phyloP scores from a whole-genome alignment of 2,797 vertebrate genomes.

The Apogon hyalosoma region DNA sequence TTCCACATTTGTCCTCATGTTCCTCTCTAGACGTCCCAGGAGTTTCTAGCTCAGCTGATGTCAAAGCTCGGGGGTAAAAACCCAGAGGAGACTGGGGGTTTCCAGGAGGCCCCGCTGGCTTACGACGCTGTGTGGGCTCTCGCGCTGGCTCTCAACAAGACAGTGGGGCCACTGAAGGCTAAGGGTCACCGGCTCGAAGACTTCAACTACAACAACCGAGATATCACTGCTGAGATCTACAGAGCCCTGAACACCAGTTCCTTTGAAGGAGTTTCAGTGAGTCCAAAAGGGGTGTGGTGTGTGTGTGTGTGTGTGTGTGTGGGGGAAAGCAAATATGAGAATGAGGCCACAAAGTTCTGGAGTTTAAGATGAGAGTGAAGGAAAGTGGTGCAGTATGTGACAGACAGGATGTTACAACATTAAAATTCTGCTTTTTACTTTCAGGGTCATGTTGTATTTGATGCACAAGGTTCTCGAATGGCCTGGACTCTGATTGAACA shows the following conservation, averaged over 20 bases:
- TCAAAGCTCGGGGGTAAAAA: constrained; percentile 88
- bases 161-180: constrained; percentile 86
- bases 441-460: constrained; percentile 94
- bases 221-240: constrained; percentile 93
- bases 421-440: constrained; percentile 29
- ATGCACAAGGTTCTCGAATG: constrained; percentile 95
- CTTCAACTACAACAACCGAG: constrained; percentile 95
- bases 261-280: constrained; percentile 94
- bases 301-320: too few relatives aligned
- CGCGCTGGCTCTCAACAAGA: constrained; percentile 93
- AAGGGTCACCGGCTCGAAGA: constrained; percentile 88
- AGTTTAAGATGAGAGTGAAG: neutral
- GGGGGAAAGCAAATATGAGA: neutral
- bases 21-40: constrained; percentile 88
- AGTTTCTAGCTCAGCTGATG: constrained; percentile 92
- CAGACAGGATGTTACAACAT: neutral
- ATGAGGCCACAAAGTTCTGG: neutral
- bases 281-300: too few relatives aligned
- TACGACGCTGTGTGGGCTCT: constrained; percentile 95
- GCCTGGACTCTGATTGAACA: constrained; percentile 96
- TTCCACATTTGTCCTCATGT: neutral
- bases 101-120: constrained; percentile 93
- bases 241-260: constrained; percentile 94
- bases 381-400: neutral
- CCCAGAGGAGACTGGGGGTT: constrained; percentile 92